Evolutionary conservation across 2,797 vertebrate genomes (phyloP), one percentile per base, ranked within the genome.

Genomic region (Nannoperca obscura): DNA sequence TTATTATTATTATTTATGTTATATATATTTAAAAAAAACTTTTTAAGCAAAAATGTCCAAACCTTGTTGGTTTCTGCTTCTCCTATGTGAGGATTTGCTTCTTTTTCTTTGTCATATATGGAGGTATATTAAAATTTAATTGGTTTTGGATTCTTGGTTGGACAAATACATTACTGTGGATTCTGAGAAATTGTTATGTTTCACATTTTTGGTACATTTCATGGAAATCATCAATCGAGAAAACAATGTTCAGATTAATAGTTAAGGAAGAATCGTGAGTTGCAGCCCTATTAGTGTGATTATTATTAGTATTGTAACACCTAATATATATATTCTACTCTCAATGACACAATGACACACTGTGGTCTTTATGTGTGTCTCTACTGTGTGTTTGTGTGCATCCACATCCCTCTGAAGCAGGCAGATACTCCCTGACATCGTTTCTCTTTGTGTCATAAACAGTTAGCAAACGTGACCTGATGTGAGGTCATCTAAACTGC

Each of bases 401-500:
- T 62, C 69, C 61, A 50, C 30, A 24, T 55, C 38, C 38, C 59
- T 57, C 46, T 70, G 50, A 52, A 76, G 74, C 44, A 49, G 70
- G 69, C 65, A 82, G 85, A 87, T 80, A 54, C 69, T 81, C 49
- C 71, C 77, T 80, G 61, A 80, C 81, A 72, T 84, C 61, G 70
- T 55, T 68, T 63, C 58, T 78, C 83, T 88, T 92, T 91, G 88
- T 91, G 77, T 89, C 62, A 49, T 80, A 80, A 91, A 83, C 84
- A 81, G 83, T 89, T 57, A 78, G 88, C 78, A 87, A 92, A 91
- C 85, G 74, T 88, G 90, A 90, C 87, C 87, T 83, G 80, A 83
- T 46, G 82, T 75, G 79, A 82, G 86, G 81, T 83, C 87, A 84
- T 76, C 81, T 81, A 71, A 81, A 75, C 72, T 50, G 71, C 76